Conservation (phyloP, 2,888 invertebrate genomes). For the Perithous albicinctus region DNA sequence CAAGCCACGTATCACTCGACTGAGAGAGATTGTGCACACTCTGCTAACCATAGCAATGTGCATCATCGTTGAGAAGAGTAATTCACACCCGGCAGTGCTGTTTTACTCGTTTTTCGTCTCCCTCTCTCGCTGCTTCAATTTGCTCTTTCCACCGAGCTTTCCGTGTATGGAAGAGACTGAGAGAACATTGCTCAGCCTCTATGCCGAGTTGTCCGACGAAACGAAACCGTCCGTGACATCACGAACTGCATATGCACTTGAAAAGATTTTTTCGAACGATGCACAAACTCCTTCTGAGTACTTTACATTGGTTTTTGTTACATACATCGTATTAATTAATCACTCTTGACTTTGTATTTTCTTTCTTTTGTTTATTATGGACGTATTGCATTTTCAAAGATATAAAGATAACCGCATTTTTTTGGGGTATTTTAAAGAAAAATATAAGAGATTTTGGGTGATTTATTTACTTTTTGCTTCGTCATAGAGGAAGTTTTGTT, state of each 20-base stretch:
- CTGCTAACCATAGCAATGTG: constrained; percentile 43
- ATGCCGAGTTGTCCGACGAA: constrained; percentile 57
- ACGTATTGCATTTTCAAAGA: no score
- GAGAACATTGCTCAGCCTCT: not conserved
- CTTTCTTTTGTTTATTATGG: no score
- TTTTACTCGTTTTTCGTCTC: not conserved
- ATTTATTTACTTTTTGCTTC: no score
- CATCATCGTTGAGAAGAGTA: constrained; percentile 46
- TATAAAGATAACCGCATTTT: no score
- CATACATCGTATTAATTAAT: not conserved
- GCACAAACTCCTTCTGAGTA: constrained; percentile 39
- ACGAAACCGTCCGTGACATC: constrained; percentile 77
- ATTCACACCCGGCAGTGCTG: constrained; percentile 36
- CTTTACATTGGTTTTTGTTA: not conserved
- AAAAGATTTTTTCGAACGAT: constrained; percentile 48
- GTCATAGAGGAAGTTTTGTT: no score
- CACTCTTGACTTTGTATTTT: not conserved
- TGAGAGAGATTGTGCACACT: not conserved
- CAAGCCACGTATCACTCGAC: constrained; percentile 6
- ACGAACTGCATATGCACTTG: constrained; percentile 76
- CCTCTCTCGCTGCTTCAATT: constrained; percentile 5
- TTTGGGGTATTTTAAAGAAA: no score
- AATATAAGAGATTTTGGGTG: no score
- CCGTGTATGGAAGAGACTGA: constrained; percentile 50
- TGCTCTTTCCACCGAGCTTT: constrained; percentile 4